Evolutionary conservation across 2,797 vertebrate species (phyloP), one percentile per base, ranked within the genome.

Genomic region (Percopsis omiscomaycus): DNA sequence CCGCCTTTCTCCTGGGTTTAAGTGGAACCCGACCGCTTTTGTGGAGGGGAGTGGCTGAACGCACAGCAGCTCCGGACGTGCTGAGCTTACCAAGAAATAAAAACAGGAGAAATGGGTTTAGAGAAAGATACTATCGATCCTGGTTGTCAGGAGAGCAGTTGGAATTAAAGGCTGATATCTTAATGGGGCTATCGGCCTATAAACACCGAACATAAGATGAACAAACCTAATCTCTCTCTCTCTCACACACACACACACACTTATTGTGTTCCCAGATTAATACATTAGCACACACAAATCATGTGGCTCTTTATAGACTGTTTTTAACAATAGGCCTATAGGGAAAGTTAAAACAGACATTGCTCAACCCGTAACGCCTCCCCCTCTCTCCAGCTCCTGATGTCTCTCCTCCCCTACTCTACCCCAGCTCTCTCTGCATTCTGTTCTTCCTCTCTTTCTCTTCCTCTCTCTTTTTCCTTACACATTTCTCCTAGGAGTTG

Each of bases 161-260:
- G 74, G 55, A 79, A 74, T 84, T 80, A 87, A 89, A 81, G 74
- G 73, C 57, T 69, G 57, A 72, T 83, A 84, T 84, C 64, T 64
- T 74, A 68, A 81, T 76, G 55, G 64, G 77, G 66, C 84, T 84
- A 84, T 83, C 80, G 73, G 61, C 32, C 32, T 48, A 53, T 79
- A 84, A 86, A 77, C 83, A 66, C 69, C 57, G 64, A 72, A 73
- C 51, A 64, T 49, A 50, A 30, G 53, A 67, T 0, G 42, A 74
- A 63, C 62, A 67, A 52, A 71, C 49, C 55, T 63, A 52, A 70
- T 73, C 65, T 37, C 59, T 68, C 30, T 50, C 28, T 53, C 55
- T 57, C 59, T 60, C 56, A 22, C 59, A 70, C 30, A 53, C 28
- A 55, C 55, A 59, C 59, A 62, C 56, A 6, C 32, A 37, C 32